Evolutionary conservation across 2,113 vertebrate species (phyloP).

Genomic region (Crocuta crocuta): DNA sequence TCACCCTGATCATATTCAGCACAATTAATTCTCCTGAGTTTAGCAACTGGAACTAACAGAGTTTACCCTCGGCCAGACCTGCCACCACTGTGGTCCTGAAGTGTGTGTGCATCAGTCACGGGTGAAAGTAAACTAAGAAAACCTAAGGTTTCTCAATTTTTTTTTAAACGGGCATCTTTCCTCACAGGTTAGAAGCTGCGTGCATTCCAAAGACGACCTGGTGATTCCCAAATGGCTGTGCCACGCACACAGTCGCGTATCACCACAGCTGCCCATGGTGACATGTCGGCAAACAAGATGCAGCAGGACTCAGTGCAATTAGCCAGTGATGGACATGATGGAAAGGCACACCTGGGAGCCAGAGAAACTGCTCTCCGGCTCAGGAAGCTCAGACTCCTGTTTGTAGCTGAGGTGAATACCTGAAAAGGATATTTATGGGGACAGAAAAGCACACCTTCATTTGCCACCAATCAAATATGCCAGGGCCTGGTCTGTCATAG

Average conservation of each 20-base stretch:
- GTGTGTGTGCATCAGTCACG: background rate
- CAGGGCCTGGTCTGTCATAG: background rate
- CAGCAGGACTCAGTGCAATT: constrained; percentile 31
- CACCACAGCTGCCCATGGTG: background rate
- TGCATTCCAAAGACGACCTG: constrained; percentile 64
- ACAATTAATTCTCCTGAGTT: constrained; percentile 73
- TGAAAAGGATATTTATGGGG: background rate
- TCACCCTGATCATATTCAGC: constrained; percentile 58
- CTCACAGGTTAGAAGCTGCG: constrained; percentile 60
- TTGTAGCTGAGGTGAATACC: constrained; percentile 31
- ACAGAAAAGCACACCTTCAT: background rate
- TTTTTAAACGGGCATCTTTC: constrained; percentile 50
- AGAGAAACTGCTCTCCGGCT: background rate
- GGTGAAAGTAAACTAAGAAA: constrained; percentile 66
- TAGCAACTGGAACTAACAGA: constrained; percentile 51
- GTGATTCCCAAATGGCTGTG: background rate
- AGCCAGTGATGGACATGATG: constrained; percentile 62
- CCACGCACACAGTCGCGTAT: constrained; percentile 40
- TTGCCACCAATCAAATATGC: background rate
- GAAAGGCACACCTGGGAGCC: background rate
- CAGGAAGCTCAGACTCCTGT: constrained; percentile 28
- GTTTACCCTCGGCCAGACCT: constrained; percentile 14
- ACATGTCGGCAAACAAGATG: constrained; percentile 63
- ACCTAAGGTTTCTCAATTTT: constrained; percentile 32
- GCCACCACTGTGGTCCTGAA: constrained; percentile 36